phyloP scores from a whole-genome alignment of 2,113 vertebrate species.

The Rattus rattus region DNA sequence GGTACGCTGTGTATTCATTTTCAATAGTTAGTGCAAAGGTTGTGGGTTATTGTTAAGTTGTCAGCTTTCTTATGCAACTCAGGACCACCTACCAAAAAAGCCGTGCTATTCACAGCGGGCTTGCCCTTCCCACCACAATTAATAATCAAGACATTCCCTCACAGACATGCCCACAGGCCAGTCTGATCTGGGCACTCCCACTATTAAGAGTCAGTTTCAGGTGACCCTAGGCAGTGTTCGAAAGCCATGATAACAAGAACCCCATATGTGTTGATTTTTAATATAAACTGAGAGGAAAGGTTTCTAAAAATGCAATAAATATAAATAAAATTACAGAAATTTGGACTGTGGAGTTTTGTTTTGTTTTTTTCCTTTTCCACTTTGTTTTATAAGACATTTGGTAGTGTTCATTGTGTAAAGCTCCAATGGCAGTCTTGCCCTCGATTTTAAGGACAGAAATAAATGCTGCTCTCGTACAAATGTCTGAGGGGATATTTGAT shows the following conservation, averaged over 20 bases:
- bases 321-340: not conserved
- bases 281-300: not conserved
- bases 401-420: not conserved
- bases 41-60: not conserved
- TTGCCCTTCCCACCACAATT: not conserved
- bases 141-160: not conserved
- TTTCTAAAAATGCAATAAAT: conserved; percentile 19
- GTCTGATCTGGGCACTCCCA: not conserved
- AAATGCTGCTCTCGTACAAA: conserved; percentile 57
- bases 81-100: not conserved
- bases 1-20: not conserved
- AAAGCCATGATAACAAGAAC: not conserved
- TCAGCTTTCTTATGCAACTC: not conserved
- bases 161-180: no score
- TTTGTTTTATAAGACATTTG: conserved; percentile 35
- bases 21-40: not conserved
- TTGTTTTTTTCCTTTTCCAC: not conserved
- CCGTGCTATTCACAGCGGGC: not conserved
- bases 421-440: not conserved
- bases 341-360: not conserved
- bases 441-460: conserved; percentile 57
- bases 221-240: no score
- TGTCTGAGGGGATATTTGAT: conserved; percentile 58
- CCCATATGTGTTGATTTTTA: not conserved
- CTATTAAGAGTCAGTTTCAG: not conserved